Evolutionary conservation across 2,797 vertebrate species (phyloP), one percentile per base, ranked within the genome.

Genomic region (Rallus crepitans): DNA sequence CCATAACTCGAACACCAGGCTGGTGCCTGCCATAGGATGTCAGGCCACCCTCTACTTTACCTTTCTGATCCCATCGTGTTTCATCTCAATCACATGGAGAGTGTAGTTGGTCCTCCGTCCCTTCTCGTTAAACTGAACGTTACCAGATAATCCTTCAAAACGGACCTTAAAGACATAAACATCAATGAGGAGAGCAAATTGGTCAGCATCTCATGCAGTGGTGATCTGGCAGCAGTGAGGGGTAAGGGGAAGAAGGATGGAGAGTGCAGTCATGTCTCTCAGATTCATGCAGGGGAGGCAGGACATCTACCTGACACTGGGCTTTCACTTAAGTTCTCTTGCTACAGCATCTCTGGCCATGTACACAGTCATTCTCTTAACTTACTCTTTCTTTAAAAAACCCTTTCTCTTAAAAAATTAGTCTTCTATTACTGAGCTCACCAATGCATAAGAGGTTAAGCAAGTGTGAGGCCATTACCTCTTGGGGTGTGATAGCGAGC

Each of bases 121-220:
- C 97, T 99, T 99, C 97, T 99, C 99, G 1, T 99, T 99, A 93
- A 99, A 99, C 96, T 99, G 99, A 95, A 99, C 99, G 1, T 99
- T 99, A 95, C 99, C 99, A 2, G 99, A 99, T 88, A 99, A 85
- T 73, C 99, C 99, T 90, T 99, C 99, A 88, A 99, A 99, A 23
- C 90, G 99, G 50, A 99, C 99, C 99, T 99, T 96, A 84, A 72
- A 93, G 55, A 92, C 61, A 87, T 2, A 87, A 96, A 84, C 64
- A 81, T 33, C 79, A 82, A 42, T 15, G 59, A 92, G 77, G 50
- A 72, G 19, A 89, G 28, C 9, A 77, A 66, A 84, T 2, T 16
- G 76, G 35, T 73, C 82, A 80, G 35, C 61, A 65, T 20, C 60
- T 33, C 61, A 17, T 2, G 0, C 1, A 3, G 35, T 7, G 21